Base-by-base conservation (phyloP, 2,113 vertebrate genomes). In the Toxostoma redivivum region DNA sequence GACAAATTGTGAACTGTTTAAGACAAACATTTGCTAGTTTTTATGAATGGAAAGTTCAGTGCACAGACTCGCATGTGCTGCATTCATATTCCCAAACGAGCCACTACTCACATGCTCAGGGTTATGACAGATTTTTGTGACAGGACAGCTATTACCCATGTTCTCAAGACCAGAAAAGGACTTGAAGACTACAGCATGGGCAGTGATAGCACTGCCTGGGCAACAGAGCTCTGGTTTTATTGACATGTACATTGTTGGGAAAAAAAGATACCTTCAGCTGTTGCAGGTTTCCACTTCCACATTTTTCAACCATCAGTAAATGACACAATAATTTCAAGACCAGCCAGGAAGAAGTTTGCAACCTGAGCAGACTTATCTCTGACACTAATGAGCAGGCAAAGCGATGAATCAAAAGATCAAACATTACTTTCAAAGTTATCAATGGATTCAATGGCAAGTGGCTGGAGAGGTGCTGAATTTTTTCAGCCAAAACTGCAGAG, bases 301-400 rank as follows among this genome's bases (percentile, higher is more conserved):
- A 38, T 56, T 37, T 90, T 38, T 69, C n/a, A 86, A 66, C 31
- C 35, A 88, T 48, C 81, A 71, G 53, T 65, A 90, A 77, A 51
- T 21, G 5, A 74, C 11, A 72, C 7, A 56, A 37, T 1, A 45
- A 10, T 79, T 91, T 57, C 22, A 64, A 85, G 28, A 89, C 20
- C 57, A 92, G 50, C 21, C 57, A 66, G 78, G 48, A 94, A 87
- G 64, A 4, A 85, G 40, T 10, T 79, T 58, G 61, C 24, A 58
- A 82, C 30, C 45, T 87, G 66, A 94, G 73, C 42, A 85, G 66
- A 53, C 15, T 66, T 81, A 71, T n/a, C 33, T 30, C 25, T 54
- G 44, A 86, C 67, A 71, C 48, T 79, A 89, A 74, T 9, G 27
- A 95, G 51, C 33, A 84, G 37, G 47, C 7, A 11, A 72, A 79